Conservation (phyloP, 2,888 invertebrate species). For the Apamea sordens region DNA sequence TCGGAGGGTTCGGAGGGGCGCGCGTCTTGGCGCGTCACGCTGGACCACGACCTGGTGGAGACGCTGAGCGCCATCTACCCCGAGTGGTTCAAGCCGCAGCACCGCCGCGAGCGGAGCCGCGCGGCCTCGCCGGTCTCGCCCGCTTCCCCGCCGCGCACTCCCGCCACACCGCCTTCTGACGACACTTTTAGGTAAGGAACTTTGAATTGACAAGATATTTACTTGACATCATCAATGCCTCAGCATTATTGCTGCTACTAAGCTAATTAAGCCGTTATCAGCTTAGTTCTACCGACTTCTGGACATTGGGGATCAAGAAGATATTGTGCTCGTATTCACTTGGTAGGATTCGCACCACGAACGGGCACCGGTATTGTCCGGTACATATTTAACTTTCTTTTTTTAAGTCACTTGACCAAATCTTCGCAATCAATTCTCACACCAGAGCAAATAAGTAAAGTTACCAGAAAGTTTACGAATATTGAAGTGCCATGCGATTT, state of each 20-base stretch:
- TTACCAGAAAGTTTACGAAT: not conserved
- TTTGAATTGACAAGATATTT: not conserved
- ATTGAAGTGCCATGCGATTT: constrained; percentile 6
- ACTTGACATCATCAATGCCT: not conserved
- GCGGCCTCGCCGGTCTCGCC: constrained; percentile 83
- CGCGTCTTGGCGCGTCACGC: constrained; percentile 97
- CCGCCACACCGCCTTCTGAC: constrained; percentile 82
- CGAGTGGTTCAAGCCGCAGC: constrained; percentile 95
- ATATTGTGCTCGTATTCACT: not conserved
- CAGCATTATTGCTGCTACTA: not conserved
- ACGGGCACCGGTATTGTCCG: not conserved
- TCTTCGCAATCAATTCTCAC: not conserved
- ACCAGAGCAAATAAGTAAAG: not conserved
- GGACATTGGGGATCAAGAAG: not conserved
- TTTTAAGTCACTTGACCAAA: not conserved
- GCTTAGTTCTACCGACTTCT: not conserved
- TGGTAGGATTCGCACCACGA: not conserved
- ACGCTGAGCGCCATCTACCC: constrained; percentile 98
- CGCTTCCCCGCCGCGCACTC: constrained; percentile 80
- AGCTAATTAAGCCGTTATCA: not conserved
- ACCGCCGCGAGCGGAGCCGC: constrained; percentile 84
- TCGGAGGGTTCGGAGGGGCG: constrained; percentile 93
- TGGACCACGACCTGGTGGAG: constrained; percentile 97
- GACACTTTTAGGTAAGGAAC: constrained; percentile 83
- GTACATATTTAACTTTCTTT: no score